A percentile compares a stretch with the other conserved stretches of the same genome.
Evolutionary conservation across 2,797 vertebrate species (phyloP).

Genomic region (Gobio occitaniae): DNA sequence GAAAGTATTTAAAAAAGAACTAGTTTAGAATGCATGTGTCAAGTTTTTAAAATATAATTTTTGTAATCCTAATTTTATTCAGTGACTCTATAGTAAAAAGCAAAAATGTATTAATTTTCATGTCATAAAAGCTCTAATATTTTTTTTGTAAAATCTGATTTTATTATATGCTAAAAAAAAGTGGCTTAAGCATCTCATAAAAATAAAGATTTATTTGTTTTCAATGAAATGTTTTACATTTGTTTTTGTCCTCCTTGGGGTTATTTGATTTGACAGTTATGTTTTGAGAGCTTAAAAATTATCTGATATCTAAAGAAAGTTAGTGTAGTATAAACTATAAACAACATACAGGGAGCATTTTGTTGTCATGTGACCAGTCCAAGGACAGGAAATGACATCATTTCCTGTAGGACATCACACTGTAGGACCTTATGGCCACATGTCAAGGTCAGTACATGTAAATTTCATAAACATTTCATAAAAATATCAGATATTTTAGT

Average conservation of each 20-base stretch:
- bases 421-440: not conserved
- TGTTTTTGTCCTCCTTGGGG: not conserved
- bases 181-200: not conserved
- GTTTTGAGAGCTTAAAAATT: not conserved
- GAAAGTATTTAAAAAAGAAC: not conserved
- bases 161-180: not conserved
- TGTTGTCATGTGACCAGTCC: not conserved
- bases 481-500: not conserved
- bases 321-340: not conserved
- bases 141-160: not conserved
- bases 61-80: not conserved
- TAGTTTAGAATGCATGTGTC: not conserved
- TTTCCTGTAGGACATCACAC: too few relatives aligned
- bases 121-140: not conserved
- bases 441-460: not conserved
- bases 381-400: not conserved
- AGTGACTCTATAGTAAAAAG: not conserved
- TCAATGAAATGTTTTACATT: not conserved
- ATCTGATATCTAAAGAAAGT: not conserved
- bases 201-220: not conserved
- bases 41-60: not conserved
- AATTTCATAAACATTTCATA: not conserved
- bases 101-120: fast-evolving
- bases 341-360: not conserved
- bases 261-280: not conserved